Base-by-base conservation (phyloP, 1,140 invertebrate species). In the Brachionus manjavacas region DNA sequence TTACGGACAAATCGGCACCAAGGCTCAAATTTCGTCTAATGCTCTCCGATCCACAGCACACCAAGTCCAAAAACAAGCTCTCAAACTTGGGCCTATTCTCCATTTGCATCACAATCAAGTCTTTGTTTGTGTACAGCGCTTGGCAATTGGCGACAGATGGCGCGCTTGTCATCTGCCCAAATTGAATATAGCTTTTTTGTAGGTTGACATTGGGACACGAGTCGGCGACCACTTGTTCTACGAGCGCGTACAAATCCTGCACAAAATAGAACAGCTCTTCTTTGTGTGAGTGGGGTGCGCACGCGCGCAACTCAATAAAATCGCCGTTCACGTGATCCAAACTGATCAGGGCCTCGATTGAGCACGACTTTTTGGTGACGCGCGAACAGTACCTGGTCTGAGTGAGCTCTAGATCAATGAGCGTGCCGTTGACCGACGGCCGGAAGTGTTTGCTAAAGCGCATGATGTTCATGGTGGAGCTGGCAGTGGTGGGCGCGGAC, bases 221-320 rank as follows among this genome's bases (percentile, higher is more conserved):
- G 86, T 92, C 91, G 41, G 91, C 87, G 20, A 93, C 86, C 7
- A 92, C 92, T 87, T 92, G 91, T 87, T 94, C 92, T 35, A 94
- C 91, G 60, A 93, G 91, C 85, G 92, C 91, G 4, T 93, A 88
- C 85, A 95, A 91, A 87, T 94, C 93, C 87, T 93, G 93, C n/a
- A 94, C 88, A 87, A 94, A 93, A 86, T 93, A 93, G 87, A 94
- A 94, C 86, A 88, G 84, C 9, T 86, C 85, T 23, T 87, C 87
- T 35, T 86, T 74, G 23, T 86, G 79, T 8, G 87, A 86, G 20
- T 84, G 76, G 16, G 94, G 93, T 46, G 94, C 94, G 7, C 94
- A 90, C 20, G 94, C 92, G 91, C 92, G 93, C 20, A 95, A 90
- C 87, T 94, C 93, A 11, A 87, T 55, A 28, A 20, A 81, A 46